phyloP scores from a whole-genome alignment of 2,888 invertebrate species.

The Hartigia nigra region DNA sequence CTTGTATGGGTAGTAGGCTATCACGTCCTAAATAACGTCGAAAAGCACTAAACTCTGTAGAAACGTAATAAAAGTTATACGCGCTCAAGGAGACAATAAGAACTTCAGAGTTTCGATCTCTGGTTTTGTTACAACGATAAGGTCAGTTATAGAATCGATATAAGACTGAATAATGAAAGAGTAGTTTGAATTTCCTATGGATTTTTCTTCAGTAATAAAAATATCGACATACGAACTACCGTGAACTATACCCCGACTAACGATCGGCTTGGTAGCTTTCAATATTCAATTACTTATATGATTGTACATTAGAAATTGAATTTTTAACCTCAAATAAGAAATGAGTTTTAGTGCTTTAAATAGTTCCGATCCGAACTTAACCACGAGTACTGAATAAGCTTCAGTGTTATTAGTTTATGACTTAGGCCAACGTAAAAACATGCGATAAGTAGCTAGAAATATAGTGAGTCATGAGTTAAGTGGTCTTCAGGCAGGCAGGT shows the following conservation, averaged over 20 bases:
- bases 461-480: neutral
- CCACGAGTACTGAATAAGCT: neutral
- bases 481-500: neutral
- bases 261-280: neutral
- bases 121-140: slow-evolving; percentile 12
- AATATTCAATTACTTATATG: neutral
- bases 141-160: slow-evolving; percentile 28
- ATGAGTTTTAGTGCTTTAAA: neutral
- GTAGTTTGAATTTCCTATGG: slow-evolving; percentile 9
- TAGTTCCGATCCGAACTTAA: neutral
- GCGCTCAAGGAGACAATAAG: neutral
- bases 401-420: neutral
- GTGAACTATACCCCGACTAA: neutral
- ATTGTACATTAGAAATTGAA: neutral
- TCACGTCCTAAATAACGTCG: neutral
- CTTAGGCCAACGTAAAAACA: neutral
- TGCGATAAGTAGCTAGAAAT: neutral
- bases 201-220: neutral
- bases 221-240: neutral
- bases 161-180: slow-evolving; percentile 27
- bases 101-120: neutral
- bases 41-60: neutral
- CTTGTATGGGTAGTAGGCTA: neutral
- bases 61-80: neutral
- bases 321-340: neutral